phyloP scores from a whole-genome alignment of 2,797 vertebrate genomes.

The Pseudomugil gertrudae region DNA sequence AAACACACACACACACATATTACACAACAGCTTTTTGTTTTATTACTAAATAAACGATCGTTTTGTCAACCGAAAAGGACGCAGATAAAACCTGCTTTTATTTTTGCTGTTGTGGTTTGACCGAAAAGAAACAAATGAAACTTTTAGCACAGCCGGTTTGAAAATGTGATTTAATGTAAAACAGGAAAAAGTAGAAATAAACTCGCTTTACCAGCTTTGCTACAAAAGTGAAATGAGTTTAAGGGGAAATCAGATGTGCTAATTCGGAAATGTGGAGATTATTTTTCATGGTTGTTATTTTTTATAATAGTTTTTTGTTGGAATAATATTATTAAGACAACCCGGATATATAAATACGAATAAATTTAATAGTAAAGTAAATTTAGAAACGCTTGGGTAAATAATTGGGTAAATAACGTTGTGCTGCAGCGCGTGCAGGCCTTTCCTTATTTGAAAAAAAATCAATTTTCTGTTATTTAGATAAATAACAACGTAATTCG shows the following conservation, averaged over 20 bases:
- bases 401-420: conserved; percentile 27
- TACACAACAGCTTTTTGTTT: conserved; percentile 5
- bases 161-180: neutral
- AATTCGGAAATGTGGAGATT: conserved; percentile 8
- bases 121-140: neutral
- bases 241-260: conserved; percentile 26
- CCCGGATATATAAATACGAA: conserved; percentile 3
- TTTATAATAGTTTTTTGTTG: neutral
- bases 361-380: neutral
- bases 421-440: conserved; percentile 13
- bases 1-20: neutral
- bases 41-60: conserved; percentile 13
- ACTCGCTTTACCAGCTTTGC: conserved; percentile 5
- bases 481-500: conserved; percentile 3
- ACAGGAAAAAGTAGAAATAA: neutral
- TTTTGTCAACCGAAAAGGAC: conserved; percentile 2
- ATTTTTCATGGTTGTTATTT: conserved; percentile 1
- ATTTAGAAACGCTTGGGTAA: conserved; percentile 8
- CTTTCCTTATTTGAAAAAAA: neutral
- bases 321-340: neutral
- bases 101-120: neutral
- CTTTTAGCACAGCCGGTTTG: neutral
- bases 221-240: conserved; percentile 29
- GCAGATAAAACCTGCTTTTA: neutral
- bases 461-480: conserved; percentile 30